phyloP scores from a whole-genome alignment of 2,888 invertebrate genomes.

The Caenorhabditis wallacei region DNA sequence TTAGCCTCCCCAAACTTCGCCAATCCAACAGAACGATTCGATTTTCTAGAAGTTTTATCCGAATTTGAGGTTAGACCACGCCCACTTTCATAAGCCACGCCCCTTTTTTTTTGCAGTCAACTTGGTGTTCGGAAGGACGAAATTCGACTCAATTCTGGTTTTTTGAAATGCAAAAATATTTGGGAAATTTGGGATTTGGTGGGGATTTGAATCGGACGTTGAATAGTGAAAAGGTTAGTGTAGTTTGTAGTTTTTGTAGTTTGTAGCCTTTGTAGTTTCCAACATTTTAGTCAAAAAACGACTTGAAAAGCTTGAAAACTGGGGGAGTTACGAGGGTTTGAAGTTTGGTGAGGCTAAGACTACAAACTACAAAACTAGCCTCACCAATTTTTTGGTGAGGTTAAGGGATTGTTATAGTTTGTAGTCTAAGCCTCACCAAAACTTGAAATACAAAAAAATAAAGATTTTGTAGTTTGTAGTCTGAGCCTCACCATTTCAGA shows the following conservation, averaged over 20 bases:
- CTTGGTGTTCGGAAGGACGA: slow-evolving; percentile 66
- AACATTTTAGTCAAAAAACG: not conserved
- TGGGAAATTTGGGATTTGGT: slow-evolving; percentile 75
- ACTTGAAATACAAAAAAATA: too few relatives aligned
- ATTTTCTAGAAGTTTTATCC: slow-evolving; percentile 67
- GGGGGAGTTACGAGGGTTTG: not conserved
- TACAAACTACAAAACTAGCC: not conserved
- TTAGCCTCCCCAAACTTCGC: slow-evolving; percentile 77
- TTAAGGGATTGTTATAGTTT: not conserved
- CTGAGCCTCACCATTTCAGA: slow-evolving; percentile 53
- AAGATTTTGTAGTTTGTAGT: too few relatives aligned
- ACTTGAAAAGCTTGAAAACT: too few relatives aligned
- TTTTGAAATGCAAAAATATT: slow-evolving; percentile 74
- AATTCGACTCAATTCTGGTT: slow-evolving; percentile 78
- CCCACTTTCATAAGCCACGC: not conserved
- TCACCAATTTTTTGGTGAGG: too few relatives aligned
- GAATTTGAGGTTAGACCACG: slow-evolving; percentile 68
- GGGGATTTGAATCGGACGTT: slow-evolving; percentile 63
- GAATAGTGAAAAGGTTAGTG: slow-evolving; percentile 70
- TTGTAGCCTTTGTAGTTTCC: not conserved
- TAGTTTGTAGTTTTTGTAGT: not conserved
- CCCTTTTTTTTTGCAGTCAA: slow-evolving; percentile 34
- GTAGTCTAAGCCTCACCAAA: too few relatives aligned
- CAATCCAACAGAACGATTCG: slow-evolving; percentile 46
- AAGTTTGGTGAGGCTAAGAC: slow-evolving; percentile 1